Evolutionary conservation across 2,888 invertebrate species (phyloP).

Genomic region (Euzophera pinguis): DNA sequence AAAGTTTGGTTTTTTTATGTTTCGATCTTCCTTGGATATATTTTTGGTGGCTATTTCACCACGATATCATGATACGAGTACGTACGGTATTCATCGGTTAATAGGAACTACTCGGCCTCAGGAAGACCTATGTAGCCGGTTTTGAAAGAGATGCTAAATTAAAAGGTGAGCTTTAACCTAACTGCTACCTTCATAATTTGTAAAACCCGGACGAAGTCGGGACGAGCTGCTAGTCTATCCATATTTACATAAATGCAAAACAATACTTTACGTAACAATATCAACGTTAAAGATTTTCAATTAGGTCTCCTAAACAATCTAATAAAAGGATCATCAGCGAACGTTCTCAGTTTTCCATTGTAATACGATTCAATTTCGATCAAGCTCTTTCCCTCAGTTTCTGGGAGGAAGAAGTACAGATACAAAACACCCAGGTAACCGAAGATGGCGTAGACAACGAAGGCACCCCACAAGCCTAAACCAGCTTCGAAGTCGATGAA

Average conservation of each 20-base stretch:
- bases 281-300: conserved; percentile 24
- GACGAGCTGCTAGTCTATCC: too few relatives aligned
- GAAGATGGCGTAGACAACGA: conserved; percentile 68
- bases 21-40: too few relatives aligned
- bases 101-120: too few relatives aligned
- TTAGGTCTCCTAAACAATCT: conserved; percentile 53
- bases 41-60: too few relatives aligned
- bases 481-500: conserved; percentile 67
- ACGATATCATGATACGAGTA: too few relatives aligned
- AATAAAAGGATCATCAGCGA: conserved; percentile 64
- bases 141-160: too few relatives aligned
- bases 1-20: too few relatives aligned
- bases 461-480: conserved; percentile 68
- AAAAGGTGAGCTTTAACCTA: too few relatives aligned
- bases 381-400: conserved; percentile 76
- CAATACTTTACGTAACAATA: not conserved
- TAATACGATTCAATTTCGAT: conserved; percentile 74
- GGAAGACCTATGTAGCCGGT: too few relatives aligned
- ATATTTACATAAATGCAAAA: not conserved
- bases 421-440: conserved; percentile 68
- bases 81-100: too few relatives aligned
- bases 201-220: too few relatives aligned
- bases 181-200: too few relatives aligned
- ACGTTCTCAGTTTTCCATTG: conserved; percentile 50
- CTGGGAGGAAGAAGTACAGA: conserved; percentile 74